A percentile compares a stretch with the other conserved stretches of the same genome.
phyloP scores from a whole-genome alignment of 2,888 invertebrate genomes.

The Drepana falcataria region DNA sequence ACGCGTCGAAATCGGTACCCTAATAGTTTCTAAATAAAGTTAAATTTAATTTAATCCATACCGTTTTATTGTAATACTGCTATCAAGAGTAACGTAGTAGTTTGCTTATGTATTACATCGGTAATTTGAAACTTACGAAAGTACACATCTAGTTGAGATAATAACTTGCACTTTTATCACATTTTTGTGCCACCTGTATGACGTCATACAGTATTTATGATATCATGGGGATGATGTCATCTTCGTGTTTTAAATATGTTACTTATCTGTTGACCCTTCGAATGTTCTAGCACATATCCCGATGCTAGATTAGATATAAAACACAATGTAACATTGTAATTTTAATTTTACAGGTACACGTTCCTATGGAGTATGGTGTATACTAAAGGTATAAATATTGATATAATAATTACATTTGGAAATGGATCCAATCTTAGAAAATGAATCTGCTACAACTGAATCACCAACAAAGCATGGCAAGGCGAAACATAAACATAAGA shows the following conservation, averaged over 20 bases:
- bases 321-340: slow-evolving; percentile 12
- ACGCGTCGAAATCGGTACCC: too few relatives aligned
- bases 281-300: not conserved
- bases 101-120: too few relatives aligned
- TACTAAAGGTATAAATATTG: slow-evolving; percentile 44
- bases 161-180: too few relatives aligned
- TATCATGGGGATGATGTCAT: not conserved
- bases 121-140: too few relatives aligned
- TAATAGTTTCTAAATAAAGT: too few relatives aligned
- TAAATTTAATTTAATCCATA: too few relatives aligned
- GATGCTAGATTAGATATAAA: not conserved
- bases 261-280: not conserved
- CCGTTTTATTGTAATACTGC: too few relatives aligned
- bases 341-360: slow-evolving; percentile 53
- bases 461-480: slow-evolving; percentile 63
- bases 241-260: not conserved
- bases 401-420: slow-evolving; percentile 31
- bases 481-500: slow-evolving; percentile 64
- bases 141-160: too few relatives aligned
- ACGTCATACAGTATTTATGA: not conserved
- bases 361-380: slow-evolving; percentile 51
- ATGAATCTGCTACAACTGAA: slow-evolving; percentile 64
- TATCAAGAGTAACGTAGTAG: too few relatives aligned
- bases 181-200: not conserved
- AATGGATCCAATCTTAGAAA: slow-evolving; percentile 76